These are phyloP conservation scores for Acyrthosiphon pisum DNA, from an alignment of 1,140 invertebrate species.

Conservation along the genomic window DNA sequence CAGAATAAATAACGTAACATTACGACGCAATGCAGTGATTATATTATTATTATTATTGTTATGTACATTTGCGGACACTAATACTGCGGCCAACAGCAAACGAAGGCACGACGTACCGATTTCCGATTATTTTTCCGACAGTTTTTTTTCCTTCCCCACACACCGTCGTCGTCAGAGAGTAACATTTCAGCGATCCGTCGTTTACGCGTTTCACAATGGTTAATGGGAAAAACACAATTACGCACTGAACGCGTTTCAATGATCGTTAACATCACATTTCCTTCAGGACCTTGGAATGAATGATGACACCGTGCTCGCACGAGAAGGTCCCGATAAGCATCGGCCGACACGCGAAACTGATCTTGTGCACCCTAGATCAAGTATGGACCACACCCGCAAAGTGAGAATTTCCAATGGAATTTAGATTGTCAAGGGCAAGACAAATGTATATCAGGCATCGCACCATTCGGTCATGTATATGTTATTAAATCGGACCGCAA, in stretches of 20 bases:
- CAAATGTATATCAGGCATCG: neutral
- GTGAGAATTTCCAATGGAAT: conserved; percentile 7
- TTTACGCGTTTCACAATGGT: conserved; percentile 6
- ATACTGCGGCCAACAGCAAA: neutral
- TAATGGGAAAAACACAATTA: conserved; percentile 18
- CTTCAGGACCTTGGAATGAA: conserved; percentile 1
- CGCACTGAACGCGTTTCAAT: neutral
- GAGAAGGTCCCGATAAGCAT: conserved; percentile 22
- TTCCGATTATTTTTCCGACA: neutral
- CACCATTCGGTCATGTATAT: neutral
- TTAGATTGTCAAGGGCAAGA: conserved; percentile 18
- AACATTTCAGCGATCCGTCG: neutral
- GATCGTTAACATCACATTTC: conserved; percentile 19
- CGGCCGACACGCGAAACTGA: conserved; percentile 31
- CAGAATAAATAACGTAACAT: neutral
- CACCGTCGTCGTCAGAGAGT: neutral
- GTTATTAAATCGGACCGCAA: neutral
- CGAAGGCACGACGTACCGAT: neutral
- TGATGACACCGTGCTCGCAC: conserved; percentile 19
- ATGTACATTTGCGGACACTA: neutral
- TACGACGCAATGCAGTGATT: neutral
- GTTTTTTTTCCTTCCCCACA: too few relatives aligned
- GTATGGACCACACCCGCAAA: conserved; percentile 37
- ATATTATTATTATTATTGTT: too few relatives aligned
- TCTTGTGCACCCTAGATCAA: conserved; percentile 21